These are phyloP conservation scores for Drosophila albomicans DNA, from an alignment of 1,140 invertebrate genomes.

Conservation along the genomic window DNA sequence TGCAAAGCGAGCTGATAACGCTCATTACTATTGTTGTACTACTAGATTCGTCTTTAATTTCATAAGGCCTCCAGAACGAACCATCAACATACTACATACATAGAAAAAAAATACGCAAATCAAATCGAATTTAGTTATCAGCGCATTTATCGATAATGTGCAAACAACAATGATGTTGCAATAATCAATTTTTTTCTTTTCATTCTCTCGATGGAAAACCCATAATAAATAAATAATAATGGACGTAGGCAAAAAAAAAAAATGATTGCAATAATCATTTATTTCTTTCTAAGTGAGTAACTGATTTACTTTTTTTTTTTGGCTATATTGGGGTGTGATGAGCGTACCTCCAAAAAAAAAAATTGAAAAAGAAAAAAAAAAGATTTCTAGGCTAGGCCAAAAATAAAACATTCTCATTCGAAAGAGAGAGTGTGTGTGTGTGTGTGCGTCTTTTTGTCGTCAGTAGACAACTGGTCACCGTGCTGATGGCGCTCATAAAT, in stretches of 20 bases:
- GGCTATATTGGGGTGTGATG: not conserved
- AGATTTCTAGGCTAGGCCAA: conserved; percentile 47
- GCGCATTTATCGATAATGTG: conserved; percentile 25
- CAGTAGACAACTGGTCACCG: conserved; percentile 52
- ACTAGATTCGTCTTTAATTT: conserved; percentile 17
- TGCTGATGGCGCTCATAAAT: conserved; percentile 72
- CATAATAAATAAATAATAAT: conserved; percentile 51
- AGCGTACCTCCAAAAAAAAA: conserved; percentile 48
- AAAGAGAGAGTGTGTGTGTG: not conserved
- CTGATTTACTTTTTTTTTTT: not conserved
- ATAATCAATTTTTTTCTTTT: conserved; percentile 11
- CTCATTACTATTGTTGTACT: conserved; percentile 40
- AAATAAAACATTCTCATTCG: conserved; percentile 54
- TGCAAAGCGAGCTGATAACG: conserved; percentile 64
- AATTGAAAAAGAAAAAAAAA: not conserved
- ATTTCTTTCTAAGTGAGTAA: not conserved
- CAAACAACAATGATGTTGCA: conserved; percentile 59
- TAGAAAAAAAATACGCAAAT: conserved; percentile 17
- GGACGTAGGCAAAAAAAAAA: conserved; percentile 19
- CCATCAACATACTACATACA: not conserved
- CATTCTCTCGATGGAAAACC: conserved; percentile 42
- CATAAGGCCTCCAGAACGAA: conserved; percentile 2
- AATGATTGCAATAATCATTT: conserved; percentile 7
- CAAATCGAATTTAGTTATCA: conserved; percentile 53
- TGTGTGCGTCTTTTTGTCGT: conserved; percentile 8